Percentiles rank a stretch among this genome's conserved stretches.
Evolutionary conservation across 2,797 vertebrate species (phyloP).

Genomic region (Diceros bicornis): DNA sequence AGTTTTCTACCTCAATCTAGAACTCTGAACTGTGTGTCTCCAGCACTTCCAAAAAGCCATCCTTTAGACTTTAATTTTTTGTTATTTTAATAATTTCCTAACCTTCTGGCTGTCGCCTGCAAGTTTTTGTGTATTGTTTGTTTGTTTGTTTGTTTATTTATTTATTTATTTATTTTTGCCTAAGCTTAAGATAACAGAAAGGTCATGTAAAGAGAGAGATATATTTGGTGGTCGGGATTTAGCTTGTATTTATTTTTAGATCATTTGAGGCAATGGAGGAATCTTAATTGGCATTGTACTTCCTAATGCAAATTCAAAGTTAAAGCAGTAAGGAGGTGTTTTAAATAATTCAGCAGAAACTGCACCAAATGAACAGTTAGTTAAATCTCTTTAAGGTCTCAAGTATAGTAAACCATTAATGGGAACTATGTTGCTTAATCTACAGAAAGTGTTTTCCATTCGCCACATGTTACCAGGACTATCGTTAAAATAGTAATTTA

Average conservation of each 20-base stretch:
- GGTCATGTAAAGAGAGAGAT: conserved; percentile 68
- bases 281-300: conserved; percentile 66
- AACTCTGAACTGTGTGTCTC: background rate
- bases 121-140: background rate
- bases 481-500: conserved; percentile 84
- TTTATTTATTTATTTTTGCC: conserved; percentile 10
- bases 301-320: conserved; percentile 77
- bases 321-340: conserved; percentile 72
- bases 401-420: conserved; percentile 80
- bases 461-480: conserved; percentile 77
- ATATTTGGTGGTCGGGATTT: conserved; percentile 61
- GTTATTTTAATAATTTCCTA: background rate
- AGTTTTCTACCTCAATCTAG: conserved; percentile 11
- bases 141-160: no score
- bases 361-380: conserved; percentile 70
- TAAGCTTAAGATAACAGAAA: conserved; percentile 77
- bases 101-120: conserved; percentile 20
- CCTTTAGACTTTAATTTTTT: background rate
- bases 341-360: conserved; percentile 85
- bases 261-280: conserved; percentile 56
- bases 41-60: background rate
- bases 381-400: conserved; percentile 72
- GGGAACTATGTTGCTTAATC: conserved; percentile 80
- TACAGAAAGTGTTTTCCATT: conserved; percentile 80
- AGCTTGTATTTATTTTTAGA: conserved; percentile 73